Base-by-base conservation (phyloP, 1,140 invertebrate species). In the Rhynchophorus ferrugineus region DNA sequence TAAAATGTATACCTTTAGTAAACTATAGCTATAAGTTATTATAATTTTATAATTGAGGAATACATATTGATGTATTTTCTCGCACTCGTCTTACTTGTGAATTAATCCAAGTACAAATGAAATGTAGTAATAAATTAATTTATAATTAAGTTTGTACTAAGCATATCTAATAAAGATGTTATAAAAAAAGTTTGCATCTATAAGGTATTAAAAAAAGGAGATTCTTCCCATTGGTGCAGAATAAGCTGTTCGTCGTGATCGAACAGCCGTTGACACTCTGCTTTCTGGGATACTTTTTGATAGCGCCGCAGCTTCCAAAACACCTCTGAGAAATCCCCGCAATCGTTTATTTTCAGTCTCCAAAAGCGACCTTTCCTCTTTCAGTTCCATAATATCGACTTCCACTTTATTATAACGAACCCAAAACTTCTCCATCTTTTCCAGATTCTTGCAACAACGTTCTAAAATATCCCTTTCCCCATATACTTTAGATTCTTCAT, bases 271-370 rank as follows among this genome's bases (percentile, higher is more conserved):
- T 2, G 56, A 46, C 18, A 51, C 54, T 43, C 19, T 53, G 53
- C 54, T 60, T 8, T 49, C 48, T 0, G 61, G 53, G 21, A 46
- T 41, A 18, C 16, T 53, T 21, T 53, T 54, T 5, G 53, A 22
- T 44, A 67, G 42, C 37, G 58, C 61, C 11, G 60, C 62, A 7
- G 58, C 58, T 47, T 65, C 62, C 39, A 68, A 49, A 21, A 68
- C 48, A 5, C 52, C 53, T 21, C 61, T 54, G 18, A 68, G 61
- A 24, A 56, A 42, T 3, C 48, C 56, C 36, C 60, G 61, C n/a
- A 69, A 35, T 17, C 61, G 45, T 21, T 65, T 54, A 45, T 69
- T 67, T 49, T 67, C 61, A 13, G 57, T 39, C 17, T 49, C 16
- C 17, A 69, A 45, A 3, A 24, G 11, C 18, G 17, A 45, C 21